Evolutionary conservation across 2,888 invertebrate genomes (phyloP), one percentile per base, ranked within the genome.

Genomic region (Torymus texanus): DNA sequence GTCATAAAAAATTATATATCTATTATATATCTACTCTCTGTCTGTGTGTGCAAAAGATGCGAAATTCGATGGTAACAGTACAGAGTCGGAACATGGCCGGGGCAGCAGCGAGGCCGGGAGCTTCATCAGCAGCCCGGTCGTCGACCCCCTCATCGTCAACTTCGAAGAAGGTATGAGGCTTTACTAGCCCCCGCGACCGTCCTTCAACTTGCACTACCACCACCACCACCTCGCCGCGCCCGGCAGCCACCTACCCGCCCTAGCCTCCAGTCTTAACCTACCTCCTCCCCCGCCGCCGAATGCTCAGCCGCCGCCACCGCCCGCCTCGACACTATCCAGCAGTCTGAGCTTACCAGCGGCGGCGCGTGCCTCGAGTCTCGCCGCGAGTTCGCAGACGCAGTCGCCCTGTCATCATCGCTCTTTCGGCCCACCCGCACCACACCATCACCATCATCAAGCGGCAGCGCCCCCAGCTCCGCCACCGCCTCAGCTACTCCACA

Each of bases 161-260:
- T 94, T 95, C 91, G 95, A 95, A 92, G 95, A 95, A 94, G 95
- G 95, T 94, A 94, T 94, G 94, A 93, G 94, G 89, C 93, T 94
- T 91, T 94, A 94, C 92, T 93, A 93, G 90, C 90, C 89, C 90
- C 89, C 89, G 88, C 88, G 89, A 86, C 88, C 88, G 87, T 88
- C 90, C 86, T 89, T 88, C 88, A 90, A 90, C 87, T 87, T 89
- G 86, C 90, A 89, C 87, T 90, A 90, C 87, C 88, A 29, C 29
- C 29, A 29, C 29, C 29, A 29, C 5, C 29, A 29, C 41, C 41
- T 41, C 41, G 41, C 90, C 87, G 88, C 89, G 85, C 89, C 90
- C 85, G 88, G 89, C 85, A 88, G 88, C 71, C 79, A 80, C 85
- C 87, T 89, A 83, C 88, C 41, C 8, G 41, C 89, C 84, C 83